Evolutionary conservation across 2,113 vertebrate genomes (phyloP).

Genomic region (Paracanthobrama guichenoti): DNA sequence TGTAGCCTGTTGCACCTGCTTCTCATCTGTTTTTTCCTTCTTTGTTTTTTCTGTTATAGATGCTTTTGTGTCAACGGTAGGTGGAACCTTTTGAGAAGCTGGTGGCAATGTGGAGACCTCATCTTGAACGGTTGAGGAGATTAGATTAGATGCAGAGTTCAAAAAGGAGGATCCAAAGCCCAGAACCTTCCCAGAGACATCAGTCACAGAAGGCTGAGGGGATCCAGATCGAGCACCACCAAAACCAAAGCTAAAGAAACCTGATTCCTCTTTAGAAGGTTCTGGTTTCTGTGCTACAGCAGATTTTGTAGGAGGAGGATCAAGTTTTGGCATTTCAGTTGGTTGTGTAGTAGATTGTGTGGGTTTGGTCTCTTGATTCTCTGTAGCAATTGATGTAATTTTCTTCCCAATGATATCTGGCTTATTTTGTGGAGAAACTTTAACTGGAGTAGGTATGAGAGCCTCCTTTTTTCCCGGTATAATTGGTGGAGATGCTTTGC

Average conservation of each 20-base stretch:
- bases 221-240: slow-evolving; percentile 58
- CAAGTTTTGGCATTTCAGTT: slow-evolving; percentile 63
- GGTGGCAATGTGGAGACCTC: slow-evolving; percentile 65
- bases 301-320: slow-evolving; percentile 63
- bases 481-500: slow-evolving; percentile 39
- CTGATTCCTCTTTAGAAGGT: slow-evolving; percentile 73
- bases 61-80: slow-evolving; percentile 49
- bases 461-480: slow-evolving; percentile 23
- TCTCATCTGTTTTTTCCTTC: slow-evolving; percentile 57
- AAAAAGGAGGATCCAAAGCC: slow-evolving; percentile 72
- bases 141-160: slow-evolving; percentile 75
- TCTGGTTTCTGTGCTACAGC: slow-evolving; percentile 55
- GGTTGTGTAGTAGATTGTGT: slow-evolving; percentile 52
- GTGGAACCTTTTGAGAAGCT: slow-evolving; percentile 63
- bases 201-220: slow-evolving; percentile 74
- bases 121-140: slow-evolving; percentile 73
- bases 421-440: slow-evolving; percentile 18
- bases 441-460: not conserved
- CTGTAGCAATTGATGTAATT: slow-evolving; percentile 39
- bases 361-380: slow-evolving; percentile 54
- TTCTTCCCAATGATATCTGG: not conserved
- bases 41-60: slow-evolving; percentile 57
- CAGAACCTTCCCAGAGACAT: slow-evolving; percentile 77
- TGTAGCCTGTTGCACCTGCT: slow-evolving; percentile 65
- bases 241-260: slow-evolving; percentile 75